Percentiles rank a stretch among this genome's conserved stretches.
Conservation (phyloP, 2,113 vertebrate genomes). For the Lamprologus callipterus region DNA sequence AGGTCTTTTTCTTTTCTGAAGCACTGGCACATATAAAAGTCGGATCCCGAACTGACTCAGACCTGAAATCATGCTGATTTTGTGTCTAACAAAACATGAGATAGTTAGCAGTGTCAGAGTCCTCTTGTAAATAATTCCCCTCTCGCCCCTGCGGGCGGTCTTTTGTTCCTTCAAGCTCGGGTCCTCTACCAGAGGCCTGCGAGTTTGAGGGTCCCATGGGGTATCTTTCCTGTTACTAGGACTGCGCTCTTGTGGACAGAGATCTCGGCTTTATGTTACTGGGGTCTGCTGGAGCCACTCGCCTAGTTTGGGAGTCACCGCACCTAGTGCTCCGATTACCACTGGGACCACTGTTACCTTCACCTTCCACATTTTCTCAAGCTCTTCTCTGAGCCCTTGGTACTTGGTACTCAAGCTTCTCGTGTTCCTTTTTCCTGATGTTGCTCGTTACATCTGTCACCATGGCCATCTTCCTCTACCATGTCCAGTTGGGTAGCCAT, state of each 20-base stretch:
- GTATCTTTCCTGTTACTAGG: background rate
- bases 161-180: background rate
- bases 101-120: background rate
- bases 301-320: background rate
- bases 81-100: fast-evolving
- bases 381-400: background rate
- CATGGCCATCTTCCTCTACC: fast-evolving
- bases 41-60: background rate
- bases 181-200: background rate
- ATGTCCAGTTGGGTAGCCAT: background rate
- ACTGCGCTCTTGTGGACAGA: background rate
- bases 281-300: background rate
- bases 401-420: background rate
- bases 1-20: background rate
- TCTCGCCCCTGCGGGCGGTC: background rate
- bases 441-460: fast-evolving
- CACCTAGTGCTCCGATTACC: background rate
- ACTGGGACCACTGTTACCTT: background rate
- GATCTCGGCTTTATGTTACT: background rate
- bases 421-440: background rate
- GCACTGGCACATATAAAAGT: background rate
- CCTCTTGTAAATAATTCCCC: background rate
- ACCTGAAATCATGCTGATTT: background rate
- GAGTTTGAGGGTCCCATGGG: fast-evolving
- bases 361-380: background rate